Base-by-base conservation (phyloP, 1,140 invertebrate species). In the Drosophila repletoides region DNA sequence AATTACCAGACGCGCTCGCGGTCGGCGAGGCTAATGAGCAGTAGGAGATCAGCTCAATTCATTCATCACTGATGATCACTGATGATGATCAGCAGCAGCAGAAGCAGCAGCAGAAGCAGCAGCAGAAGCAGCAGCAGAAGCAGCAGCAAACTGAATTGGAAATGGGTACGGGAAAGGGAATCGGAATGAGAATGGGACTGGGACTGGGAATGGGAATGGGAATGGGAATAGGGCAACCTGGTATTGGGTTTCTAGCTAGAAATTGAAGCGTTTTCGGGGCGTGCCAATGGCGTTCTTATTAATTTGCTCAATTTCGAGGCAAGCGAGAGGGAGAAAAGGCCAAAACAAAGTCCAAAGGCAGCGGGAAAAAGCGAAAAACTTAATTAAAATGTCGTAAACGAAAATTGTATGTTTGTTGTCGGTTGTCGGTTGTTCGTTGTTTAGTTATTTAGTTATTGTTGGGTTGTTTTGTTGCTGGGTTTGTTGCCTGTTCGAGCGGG, bases 321-420 rank as follows among this genome's bases (percentile, higher is more conserved):
- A 24, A 21, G 6, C 5, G 6, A 12, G 52, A n/a, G 31, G 31
- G 21, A 6, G 9, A 22, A 40, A 38, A 33, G 22, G 33, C 1
- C 10, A 3, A 26, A 49, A 56, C 14, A 34, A 9, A 26, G 41
- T 6, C 24, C 6, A 22, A 59, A 38, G 38, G 21, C 38, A 28
- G 17, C 55, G 31, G 45, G 53, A 49, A 61, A 61, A 49, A 63
- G 59, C 48, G 76, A 73, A 84, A 86, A 86, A 87, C 80, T 86
- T 86, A 86, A 86, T 86, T 86, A 86, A 86, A 86, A 86, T 86
- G 80, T 86, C 80, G 80, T 86, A 86, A 86, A 86, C 80, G 80
- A 86, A 86, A 86, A 86, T 86, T 80, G 80, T 80, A 80, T 87
- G 80, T 87, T 86, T 52, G 60, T 9, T 48, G 41, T 21, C 29